These are phyloP conservation scores for Podarcis lilfordi DNA, from an alignment of 2,797 vertebrate species.

Conservation along the genomic window DNA sequence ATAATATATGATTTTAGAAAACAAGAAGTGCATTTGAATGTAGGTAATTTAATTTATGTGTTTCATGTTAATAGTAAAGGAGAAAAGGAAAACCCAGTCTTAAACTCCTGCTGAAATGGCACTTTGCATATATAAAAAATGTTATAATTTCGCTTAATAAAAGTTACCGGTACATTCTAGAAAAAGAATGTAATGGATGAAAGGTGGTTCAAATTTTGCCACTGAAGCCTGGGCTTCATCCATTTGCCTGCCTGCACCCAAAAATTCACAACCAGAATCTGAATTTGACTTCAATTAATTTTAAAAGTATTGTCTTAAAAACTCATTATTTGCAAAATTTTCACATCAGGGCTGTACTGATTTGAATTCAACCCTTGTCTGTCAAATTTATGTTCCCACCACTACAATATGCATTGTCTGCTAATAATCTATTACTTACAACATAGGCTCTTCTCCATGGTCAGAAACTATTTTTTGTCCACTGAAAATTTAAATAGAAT, in stretches of 20 bases:
- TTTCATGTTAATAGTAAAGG: not conserved
- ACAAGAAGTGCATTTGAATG: not conserved
- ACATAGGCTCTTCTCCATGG: slow-evolving; percentile 56
- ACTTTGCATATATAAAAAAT: not conserved
- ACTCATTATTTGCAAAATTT: not conserved
- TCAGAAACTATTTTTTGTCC: slow-evolving; percentile 59
- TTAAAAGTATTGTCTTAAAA: not conserved
- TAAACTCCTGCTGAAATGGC: not conserved
- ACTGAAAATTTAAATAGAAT: slow-evolving; percentile 56
- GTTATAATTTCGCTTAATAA: not conserved
- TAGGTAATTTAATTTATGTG: not conserved
- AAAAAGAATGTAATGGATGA: not conserved
- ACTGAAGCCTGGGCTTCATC: not conserved
- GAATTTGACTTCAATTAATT: not conserved
- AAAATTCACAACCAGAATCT: not conserved
- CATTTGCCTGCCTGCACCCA: not conserved
- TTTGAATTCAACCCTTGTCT: not conserved
- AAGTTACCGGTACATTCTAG: not conserved
- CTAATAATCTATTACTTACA: slow-evolving; percentile 50
- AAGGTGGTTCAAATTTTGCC: not conserved
- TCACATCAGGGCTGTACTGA: not conserved
- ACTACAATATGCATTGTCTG: slow-evolving; percentile 49
- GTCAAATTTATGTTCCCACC: not conserved
- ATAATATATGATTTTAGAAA: not conserved
- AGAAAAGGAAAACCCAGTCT: not conserved